phyloP scores from a whole-genome alignment of 2,113 vertebrate species.

The Dissostichus mawsoni region DNA sequence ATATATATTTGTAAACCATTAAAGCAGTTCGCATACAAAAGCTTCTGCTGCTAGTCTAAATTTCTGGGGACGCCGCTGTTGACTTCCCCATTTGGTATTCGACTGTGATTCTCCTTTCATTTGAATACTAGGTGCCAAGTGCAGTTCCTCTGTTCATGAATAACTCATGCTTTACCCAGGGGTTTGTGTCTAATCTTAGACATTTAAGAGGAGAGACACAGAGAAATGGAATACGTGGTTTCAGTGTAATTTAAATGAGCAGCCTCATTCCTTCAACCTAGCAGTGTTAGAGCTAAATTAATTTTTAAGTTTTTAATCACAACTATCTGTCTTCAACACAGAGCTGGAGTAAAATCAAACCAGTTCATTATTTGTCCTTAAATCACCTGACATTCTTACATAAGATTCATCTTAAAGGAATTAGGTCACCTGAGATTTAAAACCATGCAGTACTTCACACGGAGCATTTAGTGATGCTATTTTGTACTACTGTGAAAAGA shows the following conservation, averaged over 20 bases:
- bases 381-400: neutral
- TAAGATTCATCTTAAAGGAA: neutral
- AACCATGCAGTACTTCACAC: neutral
- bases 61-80: slow-evolving; percentile 51
- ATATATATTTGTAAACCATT: slow-evolving; percentile 47
- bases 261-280: slow-evolving; percentile 22
- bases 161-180: slow-evolving; percentile 71
- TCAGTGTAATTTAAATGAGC: slow-evolving; percentile 60
- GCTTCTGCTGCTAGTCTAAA: slow-evolving; percentile 37
- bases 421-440: neutral
- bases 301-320: slow-evolving; percentile 18
- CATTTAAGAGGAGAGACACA: slow-evolving; percentile 63
- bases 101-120: slow-evolving; percentile 65
- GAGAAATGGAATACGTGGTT: slow-evolving; percentile 58
- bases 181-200: slow-evolving; percentile 74
- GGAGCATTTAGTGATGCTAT: too few relatives aligned
- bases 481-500: too few relatives aligned
- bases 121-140: slow-evolving; percentile 73
- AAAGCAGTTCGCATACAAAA: slow-evolving; percentile 19
- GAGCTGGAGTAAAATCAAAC: too few relatives aligned
- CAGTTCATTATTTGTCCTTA: neutral
- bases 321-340: neutral
- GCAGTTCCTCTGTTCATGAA: slow-evolving; percentile 77
- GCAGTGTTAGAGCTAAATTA: slow-evolving; percentile 27
- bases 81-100: slow-evolving; percentile 61